Base-by-base conservation (phyloP, 2,797 vertebrate genomes). In the Coracias cyanogaster region DNA sequence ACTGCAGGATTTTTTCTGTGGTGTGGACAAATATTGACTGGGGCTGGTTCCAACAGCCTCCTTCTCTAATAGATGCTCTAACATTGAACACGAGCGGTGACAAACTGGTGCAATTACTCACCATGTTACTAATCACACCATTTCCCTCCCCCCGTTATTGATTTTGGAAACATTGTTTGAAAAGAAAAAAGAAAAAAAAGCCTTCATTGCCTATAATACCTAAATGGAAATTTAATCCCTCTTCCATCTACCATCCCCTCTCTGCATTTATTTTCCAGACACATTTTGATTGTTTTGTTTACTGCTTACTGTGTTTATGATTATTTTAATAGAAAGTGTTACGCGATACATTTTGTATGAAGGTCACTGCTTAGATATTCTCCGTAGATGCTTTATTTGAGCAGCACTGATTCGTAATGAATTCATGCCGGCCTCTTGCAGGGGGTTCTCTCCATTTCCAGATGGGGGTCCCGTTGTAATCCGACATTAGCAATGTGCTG, bases 291-390 rank as follows among this genome's bases (percentile, higher is more conserved):
- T 97, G 96, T 97, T 97, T 96, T 97, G 97, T 95, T 97, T 97
- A 94, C 96, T 97, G 97, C 97, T 97, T 93, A 94, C 96, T 96
- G 96, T 96, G 97, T 97, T 97, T 97, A 95, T 97, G 96, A 97
- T 96, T 95, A 95, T 96, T 97, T 97, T 97, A 97, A 96, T 91
- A 91, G 96, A 33, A 79, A 88, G 93, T 10, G 8, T 88, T 85
- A 92, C 57, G 65, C 2, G 77, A 96, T 97, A 73, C 95, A 95
- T 97, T 97, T 96, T 96, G 92, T 93, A 95, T 96, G 96, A 97
- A 97, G 97, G 97, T 97, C 97, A 97, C 94, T 82, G 95, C 91
- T 94, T 37, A 86, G 79, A 93, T 86, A 90, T 82, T 96, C 95
- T 87, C 94, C 33, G 6, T 92, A 74, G 83, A 82, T 46, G 77